Percentiles rank a stretch among this genome's conserved stretches.
These are phyloP conservation scores for Athalia rosae DNA, from an alignment of 2,888 invertebrate genomes.

Conservation along the genomic window DNA sequence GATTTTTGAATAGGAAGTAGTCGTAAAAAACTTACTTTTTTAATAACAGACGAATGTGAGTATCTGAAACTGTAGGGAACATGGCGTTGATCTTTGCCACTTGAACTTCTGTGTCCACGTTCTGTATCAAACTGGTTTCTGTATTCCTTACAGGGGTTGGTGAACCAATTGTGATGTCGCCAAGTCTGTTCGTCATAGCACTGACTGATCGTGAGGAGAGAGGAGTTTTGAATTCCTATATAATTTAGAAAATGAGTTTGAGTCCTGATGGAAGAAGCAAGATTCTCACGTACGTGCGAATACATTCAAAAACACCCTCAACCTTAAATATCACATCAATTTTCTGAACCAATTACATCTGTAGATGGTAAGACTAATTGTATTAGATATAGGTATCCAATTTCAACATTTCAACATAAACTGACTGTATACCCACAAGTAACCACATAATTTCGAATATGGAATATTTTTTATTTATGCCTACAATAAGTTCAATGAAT, in stretches of 20 bases:
- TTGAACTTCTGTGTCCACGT: constrained; percentile 82
- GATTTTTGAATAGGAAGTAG: background rate
- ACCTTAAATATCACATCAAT: too few species aligned
- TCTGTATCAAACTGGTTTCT: constrained; percentile 79
- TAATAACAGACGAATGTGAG: constrained; percentile 88
- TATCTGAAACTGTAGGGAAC: constrained; percentile 94
- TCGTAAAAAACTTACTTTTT: constrained; percentile 84
- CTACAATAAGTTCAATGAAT: too few species aligned
- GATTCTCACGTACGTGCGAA: background rate
- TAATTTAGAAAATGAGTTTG: constrained; percentile 43
- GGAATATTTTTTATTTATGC: too few species aligned
- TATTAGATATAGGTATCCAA: too few species aligned
- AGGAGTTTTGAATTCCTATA: constrained; percentile 70
- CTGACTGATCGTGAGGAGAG: constrained; percentile 68
- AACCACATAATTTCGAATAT: too few species aligned
- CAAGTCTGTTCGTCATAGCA: constrained; percentile 68
- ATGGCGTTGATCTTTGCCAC: constrained; percentile 89
- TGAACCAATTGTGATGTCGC: constrained; percentile 70
- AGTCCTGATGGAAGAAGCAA: background rate
- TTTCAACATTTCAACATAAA: too few species aligned
- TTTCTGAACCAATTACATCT: too few species aligned
- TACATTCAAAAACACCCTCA: too few species aligned
- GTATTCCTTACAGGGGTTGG: constrained; percentile 68
- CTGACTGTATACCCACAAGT: too few species aligned
- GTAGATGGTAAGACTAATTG: too few species aligned